These are phyloP conservation scores for Dasyprocta punctata DNA, from an alignment of 2,113 vertebrate genomes.

Conservation along the genomic window DNA sequence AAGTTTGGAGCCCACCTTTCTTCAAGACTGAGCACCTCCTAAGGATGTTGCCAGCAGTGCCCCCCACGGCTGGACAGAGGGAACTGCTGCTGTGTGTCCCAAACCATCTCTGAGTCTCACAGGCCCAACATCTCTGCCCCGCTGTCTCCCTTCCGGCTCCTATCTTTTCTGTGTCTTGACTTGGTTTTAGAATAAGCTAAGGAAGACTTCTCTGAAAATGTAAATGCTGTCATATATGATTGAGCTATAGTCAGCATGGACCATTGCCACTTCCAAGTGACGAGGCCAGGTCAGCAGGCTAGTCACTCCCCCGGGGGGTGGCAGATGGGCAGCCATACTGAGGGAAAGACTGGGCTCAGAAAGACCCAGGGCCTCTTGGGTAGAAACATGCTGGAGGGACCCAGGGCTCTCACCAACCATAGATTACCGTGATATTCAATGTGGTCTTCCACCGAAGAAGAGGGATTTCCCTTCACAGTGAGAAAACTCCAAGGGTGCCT, in stretches of 20 bases:
- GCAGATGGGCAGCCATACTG: not conserved
- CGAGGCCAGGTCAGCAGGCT: fast-evolving
- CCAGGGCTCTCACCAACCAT: not conserved
- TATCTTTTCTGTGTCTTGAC: not conserved
- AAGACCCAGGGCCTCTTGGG: not conserved
- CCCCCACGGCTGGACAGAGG: fast-evolving
- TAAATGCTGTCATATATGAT: not conserved
- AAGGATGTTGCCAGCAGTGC: fast-evolving
- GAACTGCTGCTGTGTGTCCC: fast-evolving
- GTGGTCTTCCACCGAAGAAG: slow-evolving; percentile 93
- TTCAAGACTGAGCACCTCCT: not conserved
- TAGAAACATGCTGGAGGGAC: not conserved
- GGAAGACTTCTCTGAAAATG: not conserved
- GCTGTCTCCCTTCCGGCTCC: not conserved
- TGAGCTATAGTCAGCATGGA: not conserved
- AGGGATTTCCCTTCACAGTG: slow-evolving; percentile 91
- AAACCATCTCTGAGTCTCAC: not conserved
- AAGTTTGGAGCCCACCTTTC: not conserved
- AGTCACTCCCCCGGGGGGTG: not conserved
- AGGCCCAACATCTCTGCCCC: not conserved
- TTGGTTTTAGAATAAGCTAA: not conserved
- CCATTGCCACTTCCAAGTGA: not conserved
- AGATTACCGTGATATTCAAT: slow-evolving; percentile 93
- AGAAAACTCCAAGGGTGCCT: slow-evolving; percentile 98
- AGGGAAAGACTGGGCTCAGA: not conserved